Evolutionary conservation across 2,888 invertebrate genomes (phyloP).

Genomic region (Isotomurus palustris): DNA sequence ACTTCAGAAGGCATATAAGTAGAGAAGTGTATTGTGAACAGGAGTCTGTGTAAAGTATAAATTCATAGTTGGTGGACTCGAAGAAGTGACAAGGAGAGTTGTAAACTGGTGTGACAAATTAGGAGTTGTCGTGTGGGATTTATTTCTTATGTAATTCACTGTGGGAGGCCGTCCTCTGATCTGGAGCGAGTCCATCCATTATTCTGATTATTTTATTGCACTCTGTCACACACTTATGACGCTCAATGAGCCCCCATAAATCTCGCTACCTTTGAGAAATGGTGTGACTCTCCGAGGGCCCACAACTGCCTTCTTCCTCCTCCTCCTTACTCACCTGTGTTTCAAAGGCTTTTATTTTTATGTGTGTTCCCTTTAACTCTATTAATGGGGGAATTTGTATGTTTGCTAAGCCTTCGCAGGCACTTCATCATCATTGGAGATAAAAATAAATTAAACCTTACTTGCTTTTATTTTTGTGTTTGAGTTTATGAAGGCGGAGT

Average conservation of each 20-base stretch:
- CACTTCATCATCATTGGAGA: too few species aligned
- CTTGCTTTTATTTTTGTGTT: too few species aligned
- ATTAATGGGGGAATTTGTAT: too few species aligned
- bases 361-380: too few species aligned
- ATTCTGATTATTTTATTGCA: slow-evolving; percentile 33
- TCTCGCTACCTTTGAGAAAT: slow-evolving; percentile 2
- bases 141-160: slow-evolving; percentile 30
- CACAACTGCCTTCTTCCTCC: too few species aligned
- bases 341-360: too few species aligned
- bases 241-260: slow-evolving; percentile 3
- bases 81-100: slow-evolving; percentile 12
- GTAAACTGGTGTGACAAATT: slow-evolving; percentile 38
- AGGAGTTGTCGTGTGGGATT: slow-evolving; percentile 41
- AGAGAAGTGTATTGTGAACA: too few species aligned
- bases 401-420: too few species aligned
- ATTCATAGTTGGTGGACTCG: not conserved
- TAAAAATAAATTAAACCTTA: too few species aligned
- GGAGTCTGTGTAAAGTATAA: not conserved
- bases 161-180: slow-evolving; percentile 36
- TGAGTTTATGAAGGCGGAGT: too few species aligned
- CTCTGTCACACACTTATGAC: slow-evolving; percentile 29
- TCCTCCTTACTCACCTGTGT: too few species aligned
- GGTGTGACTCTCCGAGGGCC: not conserved
- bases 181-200: slow-evolving; percentile 33
- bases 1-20: too few species aligned